Evolutionary conservation across 2,113 vertebrate species (phyloP).

Genomic region (Dromas ardeola): DNA sequence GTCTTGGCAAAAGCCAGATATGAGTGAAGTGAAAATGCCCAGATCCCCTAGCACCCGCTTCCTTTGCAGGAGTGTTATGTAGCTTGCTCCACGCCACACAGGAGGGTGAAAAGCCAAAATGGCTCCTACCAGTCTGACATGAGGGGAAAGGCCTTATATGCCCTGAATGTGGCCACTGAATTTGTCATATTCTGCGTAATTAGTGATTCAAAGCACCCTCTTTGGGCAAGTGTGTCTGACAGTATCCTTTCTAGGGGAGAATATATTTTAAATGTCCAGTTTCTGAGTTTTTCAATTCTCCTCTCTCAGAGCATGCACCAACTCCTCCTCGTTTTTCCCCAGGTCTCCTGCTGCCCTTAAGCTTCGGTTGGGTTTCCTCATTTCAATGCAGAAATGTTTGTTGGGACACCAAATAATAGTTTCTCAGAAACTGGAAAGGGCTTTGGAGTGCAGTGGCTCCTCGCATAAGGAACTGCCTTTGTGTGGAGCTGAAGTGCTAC

Average conservation of each 20-base stretch:
- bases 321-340: not conserved
- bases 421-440: not conserved
- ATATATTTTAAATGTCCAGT: not conserved
- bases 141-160: not conserved
- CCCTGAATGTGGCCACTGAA: not conserved
- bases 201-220: not conserved
- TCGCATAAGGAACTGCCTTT: not conserved
- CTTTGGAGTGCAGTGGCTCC: not conserved
- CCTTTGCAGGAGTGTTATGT: fast-evolving
- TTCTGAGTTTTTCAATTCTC: not conserved
- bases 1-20: not conserved
- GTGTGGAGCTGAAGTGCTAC: not conserved
- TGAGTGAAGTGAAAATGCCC: not conserved
- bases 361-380: not conserved
- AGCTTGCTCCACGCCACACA: not conserved
- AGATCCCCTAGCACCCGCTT: not conserved
- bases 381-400: not conserved
- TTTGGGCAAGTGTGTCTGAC: not conserved
- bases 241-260: not conserved
- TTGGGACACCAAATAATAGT: not conserved
- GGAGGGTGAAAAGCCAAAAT: not conserved
- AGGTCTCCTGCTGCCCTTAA: not conserved
- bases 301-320: not conserved
- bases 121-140: not conserved
- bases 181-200: not conserved